Base-by-base conservation (phyloP, 2,797 vertebrate species). In the Rachycentron canadum region DNA sequence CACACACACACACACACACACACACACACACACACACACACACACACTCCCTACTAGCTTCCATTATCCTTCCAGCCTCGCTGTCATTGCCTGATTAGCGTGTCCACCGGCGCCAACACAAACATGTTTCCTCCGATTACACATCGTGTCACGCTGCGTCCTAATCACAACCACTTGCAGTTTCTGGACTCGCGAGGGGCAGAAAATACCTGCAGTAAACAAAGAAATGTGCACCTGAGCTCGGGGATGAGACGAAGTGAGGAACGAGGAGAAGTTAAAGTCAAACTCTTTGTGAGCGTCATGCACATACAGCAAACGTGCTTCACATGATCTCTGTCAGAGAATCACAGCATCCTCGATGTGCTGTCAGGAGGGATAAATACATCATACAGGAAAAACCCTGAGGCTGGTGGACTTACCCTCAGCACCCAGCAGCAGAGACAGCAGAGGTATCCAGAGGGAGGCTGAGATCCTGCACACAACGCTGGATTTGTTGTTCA, bases 61-160 rank as follows among this genome's bases (percentile, higher is more conserved):
- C 75, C 65, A 4, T 52, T 63, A 9, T 79, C 72, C 69, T 41
- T 57, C 65, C 84, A 76, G 79, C 63, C 62, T 83, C 0, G 19
- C 88, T 90, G 90, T 91, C 91, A 90, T 43, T 73, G 86, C 70
- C 85, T 86, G 84, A 91, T 93, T 90, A 89, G 76, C 21, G 13
- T 80, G 79, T 65, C 74, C 60, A 49, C 34, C 21, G 0, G 79
- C 47, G 78, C 89, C 92, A 91, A 88, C 74, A 80, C 83, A 90
- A 90, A 89, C 86, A 90, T 74, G 83, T 85, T 88, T 89, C 84
- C 78, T 86, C 63, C 57, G 41, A 72, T 87, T 87, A 85, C 79
- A 83, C 73, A 60, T 73, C 70, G 40, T 49, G 85, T 87, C 81
- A 81, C 86, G 64, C 67, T 17, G 49, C 16, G 53, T 82, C 69